phyloP scores from a whole-genome alignment of 2,113 vertebrate genomes.

The Plecturocebus donacophilus region DNA sequence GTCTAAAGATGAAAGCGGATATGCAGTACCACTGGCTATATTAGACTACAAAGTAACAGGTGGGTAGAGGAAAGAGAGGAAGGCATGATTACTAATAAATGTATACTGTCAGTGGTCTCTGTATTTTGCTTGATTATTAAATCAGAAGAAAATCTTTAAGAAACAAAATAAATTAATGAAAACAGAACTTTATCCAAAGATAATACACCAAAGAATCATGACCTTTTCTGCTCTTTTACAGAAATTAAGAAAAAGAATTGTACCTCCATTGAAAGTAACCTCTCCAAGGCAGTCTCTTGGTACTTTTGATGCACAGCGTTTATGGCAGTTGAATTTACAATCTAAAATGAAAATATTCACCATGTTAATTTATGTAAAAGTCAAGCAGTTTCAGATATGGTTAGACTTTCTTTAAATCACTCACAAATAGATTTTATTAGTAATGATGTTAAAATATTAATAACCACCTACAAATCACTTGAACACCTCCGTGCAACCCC shows the following conservation, averaged over 20 bases:
- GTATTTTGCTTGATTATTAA: conserved; percentile 49
- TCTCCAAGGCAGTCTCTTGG: conserved; percentile 97
- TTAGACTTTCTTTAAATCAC: conserved; percentile 29
- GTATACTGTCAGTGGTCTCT: not conserved
- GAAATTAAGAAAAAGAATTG: conserved; percentile 59
- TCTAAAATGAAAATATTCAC: conserved; percentile 84
- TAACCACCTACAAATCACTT: not conserved
- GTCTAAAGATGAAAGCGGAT: not conserved
- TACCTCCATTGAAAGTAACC: conserved; percentile 97
- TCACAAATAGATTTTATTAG: not conserved
- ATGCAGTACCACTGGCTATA: not conserved
- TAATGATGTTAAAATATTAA: not conserved
- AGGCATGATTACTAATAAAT: not conserved
- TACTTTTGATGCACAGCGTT: conserved; percentile 97
- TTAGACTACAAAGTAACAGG: not conserved
- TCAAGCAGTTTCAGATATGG: not conserved
- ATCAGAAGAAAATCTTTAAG: not conserved
- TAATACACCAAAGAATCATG: conserved; percentile 19
- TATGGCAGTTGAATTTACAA: conserved; percentile 98
- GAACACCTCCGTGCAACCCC: not conserved
- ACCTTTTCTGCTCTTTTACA: conserved; percentile 37
- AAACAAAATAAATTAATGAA: not conserved
- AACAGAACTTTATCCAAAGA: not conserved
- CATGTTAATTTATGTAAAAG: conserved; percentile 31
- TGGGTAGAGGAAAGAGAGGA: not conserved